phyloP scores from a whole-genome alignment of 2,797 vertebrate genomes.

The Hippoglossus hippoglossus region DNA sequence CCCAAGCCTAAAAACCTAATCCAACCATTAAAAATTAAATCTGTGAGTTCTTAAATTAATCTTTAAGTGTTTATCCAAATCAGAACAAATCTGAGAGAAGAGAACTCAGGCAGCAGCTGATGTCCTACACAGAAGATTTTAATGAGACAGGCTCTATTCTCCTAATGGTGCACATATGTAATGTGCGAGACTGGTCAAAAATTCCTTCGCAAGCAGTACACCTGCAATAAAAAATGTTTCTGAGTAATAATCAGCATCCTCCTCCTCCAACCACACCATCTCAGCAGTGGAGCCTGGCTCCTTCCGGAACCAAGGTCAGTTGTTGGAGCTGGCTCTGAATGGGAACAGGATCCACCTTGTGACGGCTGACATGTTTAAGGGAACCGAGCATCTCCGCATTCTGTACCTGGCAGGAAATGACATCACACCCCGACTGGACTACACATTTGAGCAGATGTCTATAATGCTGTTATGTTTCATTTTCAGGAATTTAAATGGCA shows the following conservation, averaged over 20 bases:
- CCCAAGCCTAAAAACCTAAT: too few species aligned
- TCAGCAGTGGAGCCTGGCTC: conserved; percentile 86
- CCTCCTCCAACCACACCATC: conserved; percentile 86
- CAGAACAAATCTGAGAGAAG: too few species aligned
- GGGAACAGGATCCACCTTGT: conserved; percentile 88
- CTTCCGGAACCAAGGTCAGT: conserved; percentile 85
- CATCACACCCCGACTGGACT: conserved; percentile 87
- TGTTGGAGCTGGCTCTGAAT: conserved; percentile 91
- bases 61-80: too few species aligned
- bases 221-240: neutral
- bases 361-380: conserved; percentile 86
- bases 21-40: too few species aligned
- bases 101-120: too few species aligned
- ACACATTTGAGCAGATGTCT: conserved; percentile 63
- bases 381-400: conserved; percentile 89
- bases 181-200: too few species aligned
- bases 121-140: too few species aligned
- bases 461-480: neutral
- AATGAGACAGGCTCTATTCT: too few species aligned
- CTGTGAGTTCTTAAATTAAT: too few species aligned
- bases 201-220: neutral
- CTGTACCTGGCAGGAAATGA: conserved; percentile 92
- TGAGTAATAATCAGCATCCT: conserved; percentile 2
- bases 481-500: neutral
- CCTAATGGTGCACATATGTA: too few species aligned